These are phyloP conservation scores for Sipha flava DNA, from an alignment of 1,140 invertebrate genomes.

Conservation along the genomic window DNA sequence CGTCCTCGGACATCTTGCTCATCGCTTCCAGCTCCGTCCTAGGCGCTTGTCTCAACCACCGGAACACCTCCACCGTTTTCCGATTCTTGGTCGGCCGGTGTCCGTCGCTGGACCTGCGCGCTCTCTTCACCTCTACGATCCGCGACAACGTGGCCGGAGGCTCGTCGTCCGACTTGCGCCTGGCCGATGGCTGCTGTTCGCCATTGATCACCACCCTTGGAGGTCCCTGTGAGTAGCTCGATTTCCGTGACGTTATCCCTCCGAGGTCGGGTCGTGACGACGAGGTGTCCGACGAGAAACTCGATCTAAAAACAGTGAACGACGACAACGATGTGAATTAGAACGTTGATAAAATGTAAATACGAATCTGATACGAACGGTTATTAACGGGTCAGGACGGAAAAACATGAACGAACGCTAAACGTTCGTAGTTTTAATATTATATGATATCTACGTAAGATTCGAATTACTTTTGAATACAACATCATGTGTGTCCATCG, in stretches of 20 bases:
- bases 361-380: not conserved
- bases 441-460: too few relatives aligned
- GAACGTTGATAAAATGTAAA: not conserved
- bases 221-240: not conserved
- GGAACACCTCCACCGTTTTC: conserved; percentile 7
- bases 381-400: too few relatives aligned
- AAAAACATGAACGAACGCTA: too few relatives aligned
- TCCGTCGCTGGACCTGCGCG: not conserved
- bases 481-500: too few relatives aligned
- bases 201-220: conserved; percentile 24
- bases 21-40: conserved; percentile 35
- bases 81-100: conserved; percentile 9
- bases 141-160: not conserved
- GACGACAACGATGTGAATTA: not conserved
- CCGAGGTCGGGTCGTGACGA: not conserved
- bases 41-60: conserved; percentile 34
- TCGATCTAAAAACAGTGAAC: not conserved
- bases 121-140: not conserved
- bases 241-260: not conserved
- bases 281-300: conserved; percentile 16
- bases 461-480: too few relatives aligned
- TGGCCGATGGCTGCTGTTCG: not conserved
- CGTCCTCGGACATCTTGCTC: conserved; percentile 35
- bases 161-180: not conserved
- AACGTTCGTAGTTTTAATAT: too few relatives aligned